Percentiles rank a stretch among this genome's conserved stretches.
phyloP scores from a whole-genome alignment of 92 coral and sea anemone genomes.

The Pocillopora grandis region DNA sequence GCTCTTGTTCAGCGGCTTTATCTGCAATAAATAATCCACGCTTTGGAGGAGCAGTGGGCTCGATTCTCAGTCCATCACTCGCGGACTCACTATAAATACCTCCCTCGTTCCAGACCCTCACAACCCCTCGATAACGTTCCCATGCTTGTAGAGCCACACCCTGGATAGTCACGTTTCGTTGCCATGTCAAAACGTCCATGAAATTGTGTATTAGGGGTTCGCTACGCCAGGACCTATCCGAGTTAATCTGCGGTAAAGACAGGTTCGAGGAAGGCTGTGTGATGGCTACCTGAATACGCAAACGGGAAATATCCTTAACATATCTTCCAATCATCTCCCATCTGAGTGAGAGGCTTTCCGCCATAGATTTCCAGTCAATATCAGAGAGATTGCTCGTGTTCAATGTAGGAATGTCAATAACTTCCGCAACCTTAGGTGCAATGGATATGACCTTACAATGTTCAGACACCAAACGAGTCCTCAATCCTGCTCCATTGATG shows the following conservation, averaged over 20 bases:
- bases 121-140: conserved; percentile 79
- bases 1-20: conserved; percentile 71
- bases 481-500: conserved; percentile 70
- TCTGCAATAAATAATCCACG: conserved; percentile 61
- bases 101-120: conserved; percentile 80
- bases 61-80: conserved; percentile 82
- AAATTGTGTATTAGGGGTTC: conserved; percentile 79
- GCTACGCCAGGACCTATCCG: conserved; percentile 74
- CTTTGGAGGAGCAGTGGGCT: conserved; percentile 74
- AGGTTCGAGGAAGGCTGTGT: conserved; percentile 63
- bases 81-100: conserved; percentile 69
- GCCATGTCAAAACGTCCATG: conserved; percentile 70
- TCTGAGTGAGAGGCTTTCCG: conserved; percentile 67
- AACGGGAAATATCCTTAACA: conserved; percentile 64
- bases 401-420: conserved; percentile 53
- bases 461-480: conserved; percentile 57
- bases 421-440: conserved; percentile 66
- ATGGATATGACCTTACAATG: conserved; percentile 56
- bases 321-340: conserved; percentile 76
- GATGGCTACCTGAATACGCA: conserved; percentile 83
- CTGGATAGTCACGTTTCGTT: conserved; percentile 63
- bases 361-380: conserved; percentile 86
- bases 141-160: conserved; percentile 63
- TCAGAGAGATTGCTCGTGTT: conserved; percentile 57
- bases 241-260: conserved; percentile 56